Evolutionary conservation across 2,888 invertebrate genomes (phyloP).

Genomic region (Caradrina clavipalpis): DNA sequence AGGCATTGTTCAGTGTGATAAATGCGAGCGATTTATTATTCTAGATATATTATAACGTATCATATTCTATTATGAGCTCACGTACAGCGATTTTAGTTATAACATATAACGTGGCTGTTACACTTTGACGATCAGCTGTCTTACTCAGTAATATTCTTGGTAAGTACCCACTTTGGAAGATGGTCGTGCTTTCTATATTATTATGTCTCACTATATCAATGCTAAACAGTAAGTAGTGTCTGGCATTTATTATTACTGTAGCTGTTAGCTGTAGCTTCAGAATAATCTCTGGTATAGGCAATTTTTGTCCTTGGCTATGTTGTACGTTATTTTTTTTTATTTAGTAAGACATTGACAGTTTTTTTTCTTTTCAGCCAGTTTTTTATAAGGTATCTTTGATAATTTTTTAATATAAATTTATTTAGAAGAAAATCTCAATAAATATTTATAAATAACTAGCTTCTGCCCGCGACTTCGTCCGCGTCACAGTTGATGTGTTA

Average conservation of each 20-base stretch:
- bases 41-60: slow-evolving; percentile 54
- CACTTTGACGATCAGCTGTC: slow-evolving; percentile 35
- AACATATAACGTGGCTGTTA: slow-evolving; percentile 36
- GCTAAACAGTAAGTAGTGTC: slow-evolving; percentile 2
- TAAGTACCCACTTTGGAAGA: slow-evolving; percentile 34
- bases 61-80: slow-evolving; percentile 51
- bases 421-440: too few species aligned
- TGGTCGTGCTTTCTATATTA: slow-evolving; percentile 18
- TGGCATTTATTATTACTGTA: slow-evolving; percentile 1
- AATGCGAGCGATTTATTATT: slow-evolving; percentile 58
- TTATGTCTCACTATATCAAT: slow-evolving; percentile 15
- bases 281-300: background rate
- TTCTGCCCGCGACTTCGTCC: too few species aligned
- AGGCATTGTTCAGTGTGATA: slow-evolving; percentile 56
- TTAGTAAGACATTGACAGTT: too few species aligned
- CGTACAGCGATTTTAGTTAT: slow-evolving; percentile 59
- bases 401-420: too few species aligned
- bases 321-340: too few species aligned
- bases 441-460: too few species aligned
- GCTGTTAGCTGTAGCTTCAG: too few species aligned
- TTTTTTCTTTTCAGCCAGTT: too few species aligned
- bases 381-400: too few species aligned
- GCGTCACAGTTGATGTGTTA: too few species aligned
- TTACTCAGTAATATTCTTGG: slow-evolving; percentile 26
- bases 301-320: background rate